Evolutionary conservation across 2,113 vertebrate species (phyloP), one percentile per base, ranked within the genome.

Genomic region (Megaptera novaeangliae): DNA sequence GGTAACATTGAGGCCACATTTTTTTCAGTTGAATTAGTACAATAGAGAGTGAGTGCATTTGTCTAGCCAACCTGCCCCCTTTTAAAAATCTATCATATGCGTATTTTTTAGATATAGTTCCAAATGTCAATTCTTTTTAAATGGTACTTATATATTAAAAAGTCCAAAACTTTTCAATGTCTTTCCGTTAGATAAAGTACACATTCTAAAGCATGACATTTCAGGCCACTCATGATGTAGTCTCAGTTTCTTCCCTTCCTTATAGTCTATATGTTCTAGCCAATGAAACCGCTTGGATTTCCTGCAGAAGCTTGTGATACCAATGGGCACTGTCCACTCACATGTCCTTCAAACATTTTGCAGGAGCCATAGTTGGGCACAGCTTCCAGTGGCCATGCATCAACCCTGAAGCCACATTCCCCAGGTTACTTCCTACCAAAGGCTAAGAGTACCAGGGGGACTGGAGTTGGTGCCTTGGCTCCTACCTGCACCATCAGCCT

Each of bases 11-110:
- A 85, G 8, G 20, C 5, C 25, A 55, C 55, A 14, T 15, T 46
- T 75, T 71, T 49, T 88, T 88, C 6, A 25, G 23, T 49, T 69
- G 41, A 91, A 44, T 59, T 63, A n/a, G 5, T 41, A 29, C 18
- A 86, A 39, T 11, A 92, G 39, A 15, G 20, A n/a, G 5, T 46
- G 29, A 55, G 20, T 68, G 4, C 23, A 21, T 71, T 59, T 81
- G n/a, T 66, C 12, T 0, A 55, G 23, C 13, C 14, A 81, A 71
- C 0, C 2, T 41, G 1, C 8, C 6, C 2, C 4, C 52, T n/a
- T 90, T 80, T n/a, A 52, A 75, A 74, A 85, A 57, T 34, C 10
- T 14, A 63, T 49, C 41, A 14, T 59, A 39, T 46, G 1, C 66
- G 4, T 52, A 59, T 61, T 25, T 57, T 59, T 78, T 82, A 64